A percentile compares a stretch with the other conserved stretches of the same genome.
These are phyloP conservation scores for Conus ventricosus DNA, from an alignment of 1,140 invertebrate genomes.

Conservation along the genomic window DNA sequence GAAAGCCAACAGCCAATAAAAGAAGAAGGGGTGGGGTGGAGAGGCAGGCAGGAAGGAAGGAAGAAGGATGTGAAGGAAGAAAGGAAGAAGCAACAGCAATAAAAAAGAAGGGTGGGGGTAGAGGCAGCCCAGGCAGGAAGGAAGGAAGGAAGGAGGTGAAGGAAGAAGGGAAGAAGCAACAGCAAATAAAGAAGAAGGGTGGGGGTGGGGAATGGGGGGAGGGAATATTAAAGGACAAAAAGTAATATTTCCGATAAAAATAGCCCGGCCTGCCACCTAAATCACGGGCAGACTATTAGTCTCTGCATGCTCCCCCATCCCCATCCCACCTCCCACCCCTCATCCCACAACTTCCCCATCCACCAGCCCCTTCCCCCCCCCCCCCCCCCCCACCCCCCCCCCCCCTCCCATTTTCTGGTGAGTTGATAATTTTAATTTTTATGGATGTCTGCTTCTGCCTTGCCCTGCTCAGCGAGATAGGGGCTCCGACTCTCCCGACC, in stretches of 20 bases:
- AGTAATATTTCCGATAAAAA: constrained; percentile 26
- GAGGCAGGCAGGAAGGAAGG: not conserved
- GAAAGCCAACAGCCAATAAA: too few relatives aligned
- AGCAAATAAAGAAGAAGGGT: not conserved
- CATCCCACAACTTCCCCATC: not conserved
- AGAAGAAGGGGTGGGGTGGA: not conserved
- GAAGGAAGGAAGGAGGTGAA: not conserved
- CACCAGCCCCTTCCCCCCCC: not conserved
- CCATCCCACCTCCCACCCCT: not conserved
- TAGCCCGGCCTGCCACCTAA: constrained; percentile 23
- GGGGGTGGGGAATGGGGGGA: too few relatives aligned
- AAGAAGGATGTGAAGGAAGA: not conserved
- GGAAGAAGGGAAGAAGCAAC: not conserved
- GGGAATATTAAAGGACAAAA: constrained; percentile 12
- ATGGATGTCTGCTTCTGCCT: constrained; percentile 1
- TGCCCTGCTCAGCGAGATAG: not conserved
- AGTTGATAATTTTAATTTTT: constrained; percentile 23
- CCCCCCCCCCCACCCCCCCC: not conserved
- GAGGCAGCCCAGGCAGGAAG: not conserved
- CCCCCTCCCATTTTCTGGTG: not conserved
- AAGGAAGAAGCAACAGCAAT: not conserved
- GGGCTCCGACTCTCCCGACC: not conserved
- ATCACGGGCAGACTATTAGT: constrained; percentile 23
- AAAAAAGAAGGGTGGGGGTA: not conserved
- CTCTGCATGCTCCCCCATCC: not conserved